Conservation (phyloP, 2,888 invertebrate species). For the Archips crataeganus region DNA sequence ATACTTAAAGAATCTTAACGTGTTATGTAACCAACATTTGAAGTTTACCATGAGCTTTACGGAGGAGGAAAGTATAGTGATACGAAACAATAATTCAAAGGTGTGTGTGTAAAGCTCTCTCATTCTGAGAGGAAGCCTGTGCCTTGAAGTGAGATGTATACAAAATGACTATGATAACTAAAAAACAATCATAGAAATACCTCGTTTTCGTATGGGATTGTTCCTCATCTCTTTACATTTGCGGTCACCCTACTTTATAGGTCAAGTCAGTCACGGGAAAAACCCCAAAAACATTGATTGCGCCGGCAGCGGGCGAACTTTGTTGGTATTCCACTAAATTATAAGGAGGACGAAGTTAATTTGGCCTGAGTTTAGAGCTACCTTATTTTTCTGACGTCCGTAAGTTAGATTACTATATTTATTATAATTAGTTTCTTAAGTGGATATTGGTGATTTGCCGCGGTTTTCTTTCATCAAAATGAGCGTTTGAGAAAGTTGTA, state of each 20-base stretch:
- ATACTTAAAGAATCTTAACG: no score
- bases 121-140: no score
- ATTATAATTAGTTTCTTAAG: slow-evolving; percentile 1
- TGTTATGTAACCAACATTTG: no score
- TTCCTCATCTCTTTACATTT: background rate
- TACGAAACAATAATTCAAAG: no score
- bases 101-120: no score
- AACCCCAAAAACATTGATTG: slow-evolving; percentile 14
- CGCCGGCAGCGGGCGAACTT: slow-evolving; percentile 3
- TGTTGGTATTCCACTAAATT: slow-evolving; percentile 6
- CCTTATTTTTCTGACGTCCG: background rate
- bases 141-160: no score
- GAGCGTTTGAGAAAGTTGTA: background rate
- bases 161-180: no score
- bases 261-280: slow-evolving; percentile 9
- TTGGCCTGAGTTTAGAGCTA: background rate
- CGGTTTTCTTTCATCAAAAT: background rate
- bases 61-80: no score
- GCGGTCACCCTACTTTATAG: background rate
- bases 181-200: background rate
- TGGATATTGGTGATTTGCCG: background rate
- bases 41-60: no score
- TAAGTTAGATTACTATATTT: slow-evolving; percentile 4
- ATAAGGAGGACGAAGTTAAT: slow-evolving; percentile 1
- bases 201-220: background rate